Percentiles rank a stretch among this genome's conserved stretches.
phyloP scores from a whole-genome alignment of 1,140 invertebrate species.

The Lineus longissimus region DNA sequence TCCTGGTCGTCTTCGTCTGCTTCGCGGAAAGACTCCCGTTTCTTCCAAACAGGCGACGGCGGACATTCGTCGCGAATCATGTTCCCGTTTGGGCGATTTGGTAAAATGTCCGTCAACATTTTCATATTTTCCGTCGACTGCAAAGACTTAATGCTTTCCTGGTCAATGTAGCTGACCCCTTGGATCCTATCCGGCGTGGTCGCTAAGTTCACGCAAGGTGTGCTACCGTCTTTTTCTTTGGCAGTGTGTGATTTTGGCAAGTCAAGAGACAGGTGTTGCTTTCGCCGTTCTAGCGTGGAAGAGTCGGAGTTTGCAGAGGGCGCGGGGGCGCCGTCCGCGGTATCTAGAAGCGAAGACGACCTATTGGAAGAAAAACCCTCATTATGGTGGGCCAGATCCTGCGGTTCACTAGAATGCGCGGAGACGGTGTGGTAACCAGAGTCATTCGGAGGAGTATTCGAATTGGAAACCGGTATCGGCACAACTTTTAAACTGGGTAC shows the following conservation, averaged over 20 bases:
- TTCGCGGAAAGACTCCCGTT: constrained; percentile 15
- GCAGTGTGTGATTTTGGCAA: constrained; percentile 9
- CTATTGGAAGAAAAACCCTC: neutral
- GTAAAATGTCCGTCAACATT: constrained; percentile 26
- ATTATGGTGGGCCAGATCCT: neutral
- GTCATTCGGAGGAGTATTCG: neutral
- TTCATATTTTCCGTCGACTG: constrained; percentile 50
- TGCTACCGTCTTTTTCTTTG: constrained; percentile 22
- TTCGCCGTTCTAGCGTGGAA: neutral
- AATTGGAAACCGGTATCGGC: neutral
- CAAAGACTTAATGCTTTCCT: constrained; percentile 43
- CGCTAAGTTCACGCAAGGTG: constrained; percentile 41
- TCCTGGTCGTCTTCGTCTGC: neutral
- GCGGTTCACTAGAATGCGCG: neutral
- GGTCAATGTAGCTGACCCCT: constrained; percentile 46
- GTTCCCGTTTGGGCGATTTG: neutral
- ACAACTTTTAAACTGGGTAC: neutral
- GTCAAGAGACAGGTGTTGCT: neutral
- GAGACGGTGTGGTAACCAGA: neutral
- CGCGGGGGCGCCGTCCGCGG: neutral
- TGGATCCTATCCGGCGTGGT: constrained; percentile 31
- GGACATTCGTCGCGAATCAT: neutral
- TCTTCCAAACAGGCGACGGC: constrained; percentile 42
- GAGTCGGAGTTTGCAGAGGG: neutral
- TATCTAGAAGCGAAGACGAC: neutral